Conservation (phyloP, 2,797 vertebrate species). For the Pangasius larnaudii region DNA sequence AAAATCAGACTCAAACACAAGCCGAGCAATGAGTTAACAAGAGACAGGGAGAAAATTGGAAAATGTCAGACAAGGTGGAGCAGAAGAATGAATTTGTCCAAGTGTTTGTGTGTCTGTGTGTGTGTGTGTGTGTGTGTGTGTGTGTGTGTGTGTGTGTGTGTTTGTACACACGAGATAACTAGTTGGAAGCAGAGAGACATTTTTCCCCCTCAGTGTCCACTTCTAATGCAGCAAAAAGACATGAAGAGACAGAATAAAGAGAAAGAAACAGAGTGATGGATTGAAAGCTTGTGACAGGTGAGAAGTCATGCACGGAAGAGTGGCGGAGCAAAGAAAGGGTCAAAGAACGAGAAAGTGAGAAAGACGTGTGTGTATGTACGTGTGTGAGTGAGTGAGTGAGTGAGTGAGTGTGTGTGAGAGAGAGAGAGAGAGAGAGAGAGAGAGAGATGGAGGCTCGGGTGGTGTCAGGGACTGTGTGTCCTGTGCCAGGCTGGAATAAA, state of each 20-base stretch:
- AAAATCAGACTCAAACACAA: conserved; percentile 32
- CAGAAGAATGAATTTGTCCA: conserved; percentile 40
- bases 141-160: neutral
- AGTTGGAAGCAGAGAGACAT: neutral
- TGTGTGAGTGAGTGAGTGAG: neutral
- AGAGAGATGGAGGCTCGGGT: conserved; percentile 33
- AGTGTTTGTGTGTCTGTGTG: neutral
- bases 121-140: neutral
- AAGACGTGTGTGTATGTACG: conserved; percentile 17
- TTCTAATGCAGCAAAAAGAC: conserved; percentile 11
- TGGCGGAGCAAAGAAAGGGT: conserved; percentile 29
- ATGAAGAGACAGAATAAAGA: neutral
- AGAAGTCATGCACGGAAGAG: conserved; percentile 55
- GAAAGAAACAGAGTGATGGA: conserved; percentile 4
- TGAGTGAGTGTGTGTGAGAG: conserved; percentile 36
- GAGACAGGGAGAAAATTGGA: conserved; percentile 54
- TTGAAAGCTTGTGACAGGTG: conserved; percentile 29
- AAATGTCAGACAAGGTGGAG: conserved; percentile 52
- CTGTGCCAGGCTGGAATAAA: conserved; percentile 71
- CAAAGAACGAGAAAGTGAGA: conserved; percentile 40
- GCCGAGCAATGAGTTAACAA: conserved; percentile 51
- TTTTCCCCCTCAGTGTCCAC: conserved; percentile 1
- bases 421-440: conserved; percentile 44
- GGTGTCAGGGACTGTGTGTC: conserved; percentile 60
- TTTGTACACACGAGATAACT: neutral